Conservation (phyloP, 2,888 invertebrate genomes). For the Amiota minor region DNA sequence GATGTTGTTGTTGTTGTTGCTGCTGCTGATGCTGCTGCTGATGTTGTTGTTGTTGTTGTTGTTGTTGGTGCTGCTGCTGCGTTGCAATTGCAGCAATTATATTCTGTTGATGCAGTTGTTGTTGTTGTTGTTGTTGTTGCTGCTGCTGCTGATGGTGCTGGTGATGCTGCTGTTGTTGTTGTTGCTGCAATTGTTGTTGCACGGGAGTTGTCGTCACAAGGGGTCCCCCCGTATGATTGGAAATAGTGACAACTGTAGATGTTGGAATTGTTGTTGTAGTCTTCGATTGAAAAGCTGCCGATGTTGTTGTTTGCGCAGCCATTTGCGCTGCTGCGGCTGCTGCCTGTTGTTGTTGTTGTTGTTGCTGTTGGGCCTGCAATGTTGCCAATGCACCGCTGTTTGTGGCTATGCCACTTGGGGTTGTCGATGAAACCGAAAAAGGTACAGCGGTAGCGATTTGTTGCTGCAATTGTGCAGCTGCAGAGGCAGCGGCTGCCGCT, state of each 20-base stretch:
- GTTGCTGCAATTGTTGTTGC: constrained; percentile 57
- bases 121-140: constrained; percentile 51
- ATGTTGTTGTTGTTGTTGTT: constrained; percentile 47
- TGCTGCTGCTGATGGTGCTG: constrained; percentile 46
- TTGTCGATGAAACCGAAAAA: constrained; percentile 67
- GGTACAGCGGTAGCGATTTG: constrained; percentile 65
- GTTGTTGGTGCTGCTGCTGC: constrained; percentile 48
- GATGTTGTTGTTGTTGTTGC: constrained; percentile 75
- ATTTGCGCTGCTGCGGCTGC: constrained; percentile 74
- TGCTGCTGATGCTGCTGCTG: constrained; percentile 66
- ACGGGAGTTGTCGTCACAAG: constrained; percentile 69
- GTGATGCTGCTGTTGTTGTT: constrained; percentile 57
- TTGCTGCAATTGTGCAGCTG: constrained; percentile 54
- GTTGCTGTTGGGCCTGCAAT: constrained; percentile 47
- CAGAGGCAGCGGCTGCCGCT: constrained; percentile 42
- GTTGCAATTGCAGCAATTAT: constrained; percentile 43
- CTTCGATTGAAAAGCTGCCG: constrained; percentile 61
- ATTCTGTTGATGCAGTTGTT: constrained; percentile 37
- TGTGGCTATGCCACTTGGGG: constrained; percentile 67
- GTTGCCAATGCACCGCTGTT: constrained; percentile 52
- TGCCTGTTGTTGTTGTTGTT: constrained; percentile 43
- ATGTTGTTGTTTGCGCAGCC: constrained; percentile 50
- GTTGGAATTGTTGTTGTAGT: constrained; percentile 60
- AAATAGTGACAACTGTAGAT: constrained; percentile 70
- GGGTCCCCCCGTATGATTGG: constrained; percentile 65